These are phyloP conservation scores for Centruroides vittatus DNA, from an alignment of 1,140 invertebrate genomes.

Conservation along the genomic window DNA sequence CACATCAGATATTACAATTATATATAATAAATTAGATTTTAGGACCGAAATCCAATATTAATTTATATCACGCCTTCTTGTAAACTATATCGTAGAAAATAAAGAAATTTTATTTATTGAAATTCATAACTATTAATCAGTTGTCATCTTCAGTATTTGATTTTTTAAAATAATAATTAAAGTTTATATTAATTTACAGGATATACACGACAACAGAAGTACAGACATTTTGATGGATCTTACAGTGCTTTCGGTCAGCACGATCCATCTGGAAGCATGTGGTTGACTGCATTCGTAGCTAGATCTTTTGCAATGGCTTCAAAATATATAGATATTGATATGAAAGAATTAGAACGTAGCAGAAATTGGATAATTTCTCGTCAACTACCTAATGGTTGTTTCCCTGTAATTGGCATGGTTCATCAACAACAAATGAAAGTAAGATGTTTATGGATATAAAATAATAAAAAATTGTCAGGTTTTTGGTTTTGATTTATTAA, in stretches of 20 bases:
- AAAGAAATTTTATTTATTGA: no score
- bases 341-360: not conserved
- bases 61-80: no score
- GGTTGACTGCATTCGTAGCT: conserved; percentile 66
- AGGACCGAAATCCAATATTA: no score
- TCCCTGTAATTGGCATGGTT: not conserved
- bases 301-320: conserved; percentile 49
- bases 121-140: no score
- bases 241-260: conserved; percentile 61
- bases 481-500: no score
- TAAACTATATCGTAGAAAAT: no score
- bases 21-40: no score
- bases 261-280: conserved; percentile 51
- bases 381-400: not conserved
- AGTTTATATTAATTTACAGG: not conserved
- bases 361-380: not conserved
- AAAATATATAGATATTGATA: not conserved
- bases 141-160: no score
- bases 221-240: conserved; percentile 54
- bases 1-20: no score
- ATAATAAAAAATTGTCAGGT: no score
- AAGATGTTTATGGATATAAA: not conserved
- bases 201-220: conserved; percentile 22
- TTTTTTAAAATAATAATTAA: no score
- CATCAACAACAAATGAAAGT: conserved; percentile 5